phyloP scores from a whole-genome alignment of 2,888 invertebrate genomes.

The Nomada fucata region DNA sequence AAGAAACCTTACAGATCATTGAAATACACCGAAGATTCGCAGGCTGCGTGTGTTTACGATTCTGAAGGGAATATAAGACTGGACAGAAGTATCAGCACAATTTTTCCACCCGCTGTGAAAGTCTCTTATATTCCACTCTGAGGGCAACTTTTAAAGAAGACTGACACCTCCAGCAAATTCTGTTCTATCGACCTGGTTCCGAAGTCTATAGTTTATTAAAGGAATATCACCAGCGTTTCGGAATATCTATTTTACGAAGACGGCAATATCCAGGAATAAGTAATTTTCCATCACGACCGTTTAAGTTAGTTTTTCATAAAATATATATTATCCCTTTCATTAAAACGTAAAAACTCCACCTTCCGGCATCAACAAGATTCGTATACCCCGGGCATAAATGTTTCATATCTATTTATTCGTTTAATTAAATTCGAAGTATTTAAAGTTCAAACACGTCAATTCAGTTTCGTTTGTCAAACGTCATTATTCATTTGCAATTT shows the following conservation, averaged over 20 bases:
- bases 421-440: neutral
- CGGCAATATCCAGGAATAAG: neutral
- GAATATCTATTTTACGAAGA: neutral
- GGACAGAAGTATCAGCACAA: constrained; percentile 39
- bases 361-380: no score
- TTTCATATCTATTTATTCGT: no score
- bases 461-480: no score
- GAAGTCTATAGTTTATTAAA: neutral
- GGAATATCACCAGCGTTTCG: neutral
- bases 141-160: constrained; percentile 22
- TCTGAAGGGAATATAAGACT: constrained; percentile 8
- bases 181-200: constrained; percentile 15
- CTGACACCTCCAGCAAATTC: constrained; percentile 38
- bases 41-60: neutral
- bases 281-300: neutral
- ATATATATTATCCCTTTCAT: no score
- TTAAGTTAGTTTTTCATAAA: constrained; percentile 7
- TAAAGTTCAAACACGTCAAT: neutral
- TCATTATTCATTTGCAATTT: no score
- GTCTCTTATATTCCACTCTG: constrained; percentile 21
- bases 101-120: constrained; percentile 39
- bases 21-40: neutral
- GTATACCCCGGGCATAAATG: no score
- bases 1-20: constrained; percentile 20
- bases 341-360: neutral